These are phyloP conservation scores for Pristionchus exspectatus DNA, from an alignment of 2,888 invertebrate species.

Conservation along the genomic window DNA sequence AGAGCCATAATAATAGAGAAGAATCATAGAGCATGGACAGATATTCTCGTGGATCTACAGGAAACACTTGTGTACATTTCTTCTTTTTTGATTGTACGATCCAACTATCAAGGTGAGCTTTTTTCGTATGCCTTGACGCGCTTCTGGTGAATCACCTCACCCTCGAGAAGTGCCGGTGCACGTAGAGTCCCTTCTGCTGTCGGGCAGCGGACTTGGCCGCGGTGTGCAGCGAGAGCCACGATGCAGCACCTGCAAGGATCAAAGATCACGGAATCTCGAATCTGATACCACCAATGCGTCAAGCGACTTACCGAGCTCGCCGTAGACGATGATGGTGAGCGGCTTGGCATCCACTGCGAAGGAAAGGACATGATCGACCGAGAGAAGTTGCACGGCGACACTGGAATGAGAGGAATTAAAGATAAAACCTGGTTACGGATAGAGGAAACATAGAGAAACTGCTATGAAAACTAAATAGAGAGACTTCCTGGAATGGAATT, in stretches of 20 bases:
- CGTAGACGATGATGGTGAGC: constrained; percentile 85
- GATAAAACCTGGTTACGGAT: no score
- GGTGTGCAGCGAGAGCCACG: constrained; percentile 84
- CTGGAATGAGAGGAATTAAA: not conserved
- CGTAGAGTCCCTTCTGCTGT: constrained; percentile 87
- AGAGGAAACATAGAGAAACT: no score
- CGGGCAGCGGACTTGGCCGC: constrained; percentile 86
- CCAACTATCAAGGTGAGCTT: no score
- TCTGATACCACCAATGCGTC: not conserved
- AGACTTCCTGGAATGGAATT: no score
- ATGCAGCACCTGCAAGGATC: constrained; percentile 82
- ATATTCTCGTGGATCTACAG: no score
- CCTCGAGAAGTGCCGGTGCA: constrained; percentile 90
- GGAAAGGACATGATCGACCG: constrained; percentile 55
- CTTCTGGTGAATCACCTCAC: constrained; percentile 80
- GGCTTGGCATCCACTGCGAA: constrained; percentile 57
- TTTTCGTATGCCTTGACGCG: not conserved
- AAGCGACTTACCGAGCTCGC: constrained; percentile 86
- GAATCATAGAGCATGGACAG: no score
- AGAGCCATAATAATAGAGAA: no score
- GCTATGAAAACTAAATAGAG: no score
- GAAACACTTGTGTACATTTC: no score
- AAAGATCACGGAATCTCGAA: not conserved
- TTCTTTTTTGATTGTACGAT: no score
- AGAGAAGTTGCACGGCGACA: constrained; percentile 42